phyloP scores from a whole-genome alignment of 1,140 invertebrate species.

The Meteorus sp. region DNA sequence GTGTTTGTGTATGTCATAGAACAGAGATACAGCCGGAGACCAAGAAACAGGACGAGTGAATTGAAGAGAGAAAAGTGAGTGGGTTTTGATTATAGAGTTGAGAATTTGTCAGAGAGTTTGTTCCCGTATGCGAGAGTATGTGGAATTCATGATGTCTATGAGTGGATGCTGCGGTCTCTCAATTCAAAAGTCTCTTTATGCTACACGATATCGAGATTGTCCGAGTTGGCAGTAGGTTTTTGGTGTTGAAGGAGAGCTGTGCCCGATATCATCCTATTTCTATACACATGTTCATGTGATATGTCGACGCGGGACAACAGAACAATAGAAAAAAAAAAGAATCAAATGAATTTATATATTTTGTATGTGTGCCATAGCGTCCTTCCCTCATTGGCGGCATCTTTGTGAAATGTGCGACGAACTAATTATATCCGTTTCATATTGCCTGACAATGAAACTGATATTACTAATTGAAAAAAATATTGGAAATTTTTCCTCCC shows the following conservation, averaged over 20 bases:
- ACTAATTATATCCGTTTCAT: conserved; percentile 1
- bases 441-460: neutral
- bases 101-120: neutral
- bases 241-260: neutral
- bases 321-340: neutral
- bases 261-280: neutral
- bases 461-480: no score
- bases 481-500: no score
- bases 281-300: neutral
- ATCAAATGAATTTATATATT: conserved; percentile 3
- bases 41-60: conserved; percentile 1
- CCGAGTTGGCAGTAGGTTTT: neutral
- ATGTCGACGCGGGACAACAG: no score
- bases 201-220: conserved; percentile 7
- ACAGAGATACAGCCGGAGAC: conserved; percentile 3
- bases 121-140: neutral
- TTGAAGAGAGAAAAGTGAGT: conserved; percentile 17
- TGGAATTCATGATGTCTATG: neutral
- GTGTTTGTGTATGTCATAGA: neutral
- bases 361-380: no score
- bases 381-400: neutral
- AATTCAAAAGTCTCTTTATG: conserved; percentile 6
- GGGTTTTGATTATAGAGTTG: conserved; percentile 12
- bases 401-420: conserved; percentile 6
- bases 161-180: neutral